phyloP scores from a whole-genome alignment of 1,140 invertebrate species.

The Anoplophora glabripennis region DNA sequence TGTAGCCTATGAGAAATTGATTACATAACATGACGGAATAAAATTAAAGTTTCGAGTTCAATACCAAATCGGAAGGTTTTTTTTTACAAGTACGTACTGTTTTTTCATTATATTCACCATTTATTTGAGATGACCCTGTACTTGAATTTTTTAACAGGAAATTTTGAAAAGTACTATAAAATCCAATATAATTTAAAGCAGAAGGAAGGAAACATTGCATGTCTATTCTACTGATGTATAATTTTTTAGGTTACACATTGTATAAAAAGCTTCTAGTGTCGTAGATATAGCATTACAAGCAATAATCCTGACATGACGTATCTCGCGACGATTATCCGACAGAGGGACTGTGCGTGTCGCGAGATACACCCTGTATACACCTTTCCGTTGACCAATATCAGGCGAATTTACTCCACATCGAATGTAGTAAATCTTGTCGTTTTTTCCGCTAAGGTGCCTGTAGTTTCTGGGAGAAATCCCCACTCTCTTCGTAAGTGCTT shows the following conservation, averaged over 20 bases:
- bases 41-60: not conserved
- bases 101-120: too few relatives aligned
- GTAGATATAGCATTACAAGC: not conserved
- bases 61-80: too few relatives aligned
- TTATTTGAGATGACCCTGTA: too few relatives aligned
- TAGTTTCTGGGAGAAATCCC: slow-evolving; percentile 1
- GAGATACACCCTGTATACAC: not conserved
- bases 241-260: too few relatives aligned
- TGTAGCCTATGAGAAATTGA: too few relatives aligned
- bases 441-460: slow-evolving; percentile 8
- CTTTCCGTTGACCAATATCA: slow-evolving; percentile 13
- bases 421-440: slow-evolving; percentile 11
- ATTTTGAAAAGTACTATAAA: slow-evolving; percentile 11
- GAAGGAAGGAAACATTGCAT: not conserved
- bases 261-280: too few relatives aligned
- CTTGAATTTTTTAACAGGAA: too few relatives aligned
- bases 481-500: not conserved
- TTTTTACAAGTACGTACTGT: too few relatives aligned
- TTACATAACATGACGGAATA: not conserved
- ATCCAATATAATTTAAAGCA: slow-evolving; percentile 8
- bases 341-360: not conserved
- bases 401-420: slow-evolving; percentile 15
- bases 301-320: not conserved
- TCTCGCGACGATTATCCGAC: too few relatives aligned
- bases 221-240: not conserved